Conservation (phyloP, 2,113 vertebrate genomes). For the Felis catus region DNA sequence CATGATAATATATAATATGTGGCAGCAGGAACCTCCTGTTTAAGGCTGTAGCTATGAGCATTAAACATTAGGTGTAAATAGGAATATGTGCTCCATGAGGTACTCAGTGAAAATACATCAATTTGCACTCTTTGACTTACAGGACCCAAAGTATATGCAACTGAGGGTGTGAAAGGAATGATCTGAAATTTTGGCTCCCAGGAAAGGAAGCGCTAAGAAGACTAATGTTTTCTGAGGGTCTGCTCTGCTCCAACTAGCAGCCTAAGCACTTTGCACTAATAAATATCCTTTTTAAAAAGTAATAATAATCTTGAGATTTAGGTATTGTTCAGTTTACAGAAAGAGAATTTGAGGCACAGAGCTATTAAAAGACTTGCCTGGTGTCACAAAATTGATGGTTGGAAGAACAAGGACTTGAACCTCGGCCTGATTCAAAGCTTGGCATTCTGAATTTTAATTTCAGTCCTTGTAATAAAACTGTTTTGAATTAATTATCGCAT, state of each 20-base stretch:
- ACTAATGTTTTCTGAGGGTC: not conserved
- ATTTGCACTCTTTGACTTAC: not conserved
- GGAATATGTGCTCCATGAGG: not conserved
- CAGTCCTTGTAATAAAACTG: not conserved
- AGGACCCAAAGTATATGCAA: not conserved
- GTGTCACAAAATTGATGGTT: not conserved
- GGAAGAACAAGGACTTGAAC: not conserved
- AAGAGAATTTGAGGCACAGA: not conserved
- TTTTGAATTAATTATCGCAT: constrained; percentile 58
- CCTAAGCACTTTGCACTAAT: not conserved
- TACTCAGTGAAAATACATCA: not conserved
- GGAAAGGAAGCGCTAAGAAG: not conserved
- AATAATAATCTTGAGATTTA: not conserved
- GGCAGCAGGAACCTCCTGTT: not conserved
- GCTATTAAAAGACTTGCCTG: not conserved
- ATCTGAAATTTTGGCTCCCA: not conserved
- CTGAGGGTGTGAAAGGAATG: not conserved
- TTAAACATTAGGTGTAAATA: not conserved
- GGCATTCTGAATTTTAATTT: constrained; percentile 33
- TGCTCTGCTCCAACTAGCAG: not conserved
- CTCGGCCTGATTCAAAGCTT: not conserved
- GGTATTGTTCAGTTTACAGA: not conserved
- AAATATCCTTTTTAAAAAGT: not conserved
- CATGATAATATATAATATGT: not conserved
- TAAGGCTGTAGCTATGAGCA: not conserved